Evolutionary conservation across 2,888 invertebrate genomes (phyloP), one percentile per base, ranked within the genome.

Genomic region (Brachynemurus nebulosus): DNA sequence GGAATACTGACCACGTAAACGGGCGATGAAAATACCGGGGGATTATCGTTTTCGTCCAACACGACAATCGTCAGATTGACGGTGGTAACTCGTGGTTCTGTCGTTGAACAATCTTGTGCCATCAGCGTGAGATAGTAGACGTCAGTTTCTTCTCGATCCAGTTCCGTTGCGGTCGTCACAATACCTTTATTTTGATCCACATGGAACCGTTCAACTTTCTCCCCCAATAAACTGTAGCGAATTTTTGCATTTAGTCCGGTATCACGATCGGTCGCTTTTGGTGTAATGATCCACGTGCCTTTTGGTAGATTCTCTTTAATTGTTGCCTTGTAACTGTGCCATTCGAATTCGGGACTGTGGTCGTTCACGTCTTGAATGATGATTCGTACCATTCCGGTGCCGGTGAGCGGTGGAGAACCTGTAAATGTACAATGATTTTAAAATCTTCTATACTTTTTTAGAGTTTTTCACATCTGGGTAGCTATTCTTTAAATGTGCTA

Each of bases 311-410:
- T 93, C 69, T 96, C 96, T 51, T 76, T 70, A 0, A 95, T 80
- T 40, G 67, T 71, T 1, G 84, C 81, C 52, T 75, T 76, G 60
- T 91, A 91, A 44, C 80, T 79, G 58, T 85, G 82, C 43, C 83
- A 72, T 54, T 79, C 80, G 62, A 95, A 95, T 55, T 82, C 80
- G 0, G 95, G 95, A 52, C 80, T 80, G 62, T 93, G 90, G 61
- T 95, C 95, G 63, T 95, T 95, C 45, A 90, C 84, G 63, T 96
- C 96, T 66, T 90, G 85, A 8, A 96, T 92, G 43, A 86, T 72
- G 46, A 96, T 81, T 56, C 79, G 78, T 2, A 96, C 85, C 40
- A 86, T 84, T 30, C 93, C 93, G 4, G 92, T 86, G 40, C 95
- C 93, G 2, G 92, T 92, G 45, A 93, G 68, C 2, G 92, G 86